Conservation (phyloP, 2,888 invertebrate genomes). For the Agrilus biguttatus region DNA sequence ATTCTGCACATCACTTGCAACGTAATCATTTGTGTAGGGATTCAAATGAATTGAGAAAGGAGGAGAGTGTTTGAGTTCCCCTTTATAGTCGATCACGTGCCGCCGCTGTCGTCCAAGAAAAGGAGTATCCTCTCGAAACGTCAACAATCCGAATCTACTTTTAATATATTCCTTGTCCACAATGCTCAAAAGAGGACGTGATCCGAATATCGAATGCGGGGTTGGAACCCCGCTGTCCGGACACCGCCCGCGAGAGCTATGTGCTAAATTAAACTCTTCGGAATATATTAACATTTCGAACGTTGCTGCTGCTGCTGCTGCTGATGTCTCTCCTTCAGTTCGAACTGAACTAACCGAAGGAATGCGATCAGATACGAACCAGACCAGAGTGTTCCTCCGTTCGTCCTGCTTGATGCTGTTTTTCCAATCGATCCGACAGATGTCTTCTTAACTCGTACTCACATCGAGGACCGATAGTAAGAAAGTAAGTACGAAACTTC, state of each 20-base stretch:
- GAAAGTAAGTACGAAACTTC: neutral
- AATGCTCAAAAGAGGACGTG: conserved; percentile 28
- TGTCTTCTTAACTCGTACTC: conserved; percentile 12
- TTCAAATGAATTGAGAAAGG: too few species aligned
- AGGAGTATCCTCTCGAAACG: conserved; percentile 23
- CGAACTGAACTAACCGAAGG: too few species aligned
- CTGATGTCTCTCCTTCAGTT: neutral
- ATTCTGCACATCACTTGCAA: too few species aligned
- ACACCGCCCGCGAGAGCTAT: conserved; percentile 27
- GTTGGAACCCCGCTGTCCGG: conserved; percentile 14
- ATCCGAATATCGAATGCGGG: conserved; percentile 29
- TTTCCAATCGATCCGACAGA: conserved; percentile 19
- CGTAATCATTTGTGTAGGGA: too few species aligned
- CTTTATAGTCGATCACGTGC: too few species aligned
- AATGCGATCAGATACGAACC: too few species aligned
- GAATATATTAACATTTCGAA: conserved; percentile 34
- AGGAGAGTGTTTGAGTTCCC: too few species aligned
- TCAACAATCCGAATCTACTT: conserved; percentile 33
- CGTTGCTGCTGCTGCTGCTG: conserved; percentile 16
- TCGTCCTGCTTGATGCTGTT: conserved; percentile 12
- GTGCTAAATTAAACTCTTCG: conserved; percentile 35
- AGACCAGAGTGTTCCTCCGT: too few species aligned
- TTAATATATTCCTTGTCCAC: conserved; percentile 35
- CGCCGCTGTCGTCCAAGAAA: conserved; percentile 15
- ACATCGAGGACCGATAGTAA: neutral